A percentile compares a stretch with the other conserved stretches of the same genome.
phyloP scores from a whole-genome alignment of 2,888 invertebrate genomes.

The Entomobrya proxima region DNA sequence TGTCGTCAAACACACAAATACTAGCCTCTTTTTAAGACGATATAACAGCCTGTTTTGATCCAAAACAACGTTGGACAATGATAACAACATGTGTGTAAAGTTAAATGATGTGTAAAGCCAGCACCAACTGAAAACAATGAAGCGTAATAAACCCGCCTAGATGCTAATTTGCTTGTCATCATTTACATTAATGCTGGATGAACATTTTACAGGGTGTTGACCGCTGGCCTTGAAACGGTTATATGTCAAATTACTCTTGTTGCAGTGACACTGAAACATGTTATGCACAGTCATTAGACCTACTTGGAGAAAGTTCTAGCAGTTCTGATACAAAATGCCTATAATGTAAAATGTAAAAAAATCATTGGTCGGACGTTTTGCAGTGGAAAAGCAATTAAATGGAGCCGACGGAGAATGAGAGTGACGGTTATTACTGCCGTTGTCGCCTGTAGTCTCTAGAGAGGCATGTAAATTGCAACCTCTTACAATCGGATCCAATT shows the following conservation, averaged over 20 bases:
- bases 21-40: no score
- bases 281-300: not conserved
- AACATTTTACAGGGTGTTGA: not conserved
- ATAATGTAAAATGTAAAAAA: not conserved
- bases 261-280: not conserved
- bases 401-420: not conserved
- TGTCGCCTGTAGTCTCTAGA: not conserved
- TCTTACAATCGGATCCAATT: not conserved
- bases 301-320: not conserved
- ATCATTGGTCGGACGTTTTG: not conserved
- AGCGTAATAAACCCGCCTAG: no score
- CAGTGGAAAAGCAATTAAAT: not conserved
- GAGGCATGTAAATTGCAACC: not conserved
- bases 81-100: no score
- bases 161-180: no score
- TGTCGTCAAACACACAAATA: no score
- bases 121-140: no score
- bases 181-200: no score
- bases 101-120: no score
- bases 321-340: not conserved
- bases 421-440: not conserved
- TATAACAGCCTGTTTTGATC: no score
- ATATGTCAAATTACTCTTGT: not conserved
- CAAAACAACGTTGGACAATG: no score
- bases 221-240: not conserved